Conservation (phyloP, 2,113 vertebrate genomes). For the Entosphenus tridentatus region DNA sequence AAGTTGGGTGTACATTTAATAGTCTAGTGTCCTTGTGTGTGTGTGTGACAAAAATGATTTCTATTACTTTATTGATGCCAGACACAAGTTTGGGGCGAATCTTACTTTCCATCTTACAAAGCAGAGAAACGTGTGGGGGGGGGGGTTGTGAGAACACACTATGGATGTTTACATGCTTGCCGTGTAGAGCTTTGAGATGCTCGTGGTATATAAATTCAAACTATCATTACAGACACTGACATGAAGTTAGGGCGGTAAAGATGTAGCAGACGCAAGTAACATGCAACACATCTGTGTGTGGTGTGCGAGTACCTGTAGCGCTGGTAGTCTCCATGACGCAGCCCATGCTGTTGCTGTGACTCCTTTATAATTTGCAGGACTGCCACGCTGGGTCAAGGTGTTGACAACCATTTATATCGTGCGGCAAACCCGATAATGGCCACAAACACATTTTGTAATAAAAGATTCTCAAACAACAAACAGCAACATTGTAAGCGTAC, state of each 20-base stretch:
- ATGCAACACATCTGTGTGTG: neutral
- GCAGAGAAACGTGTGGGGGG: neutral
- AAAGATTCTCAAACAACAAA: no score
- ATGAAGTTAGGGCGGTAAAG: neutral
- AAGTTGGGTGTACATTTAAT: no score
- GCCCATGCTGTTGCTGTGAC: conserved; percentile 90
- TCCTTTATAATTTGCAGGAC: conserved; percentile 95
- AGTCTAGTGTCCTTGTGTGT: no score
- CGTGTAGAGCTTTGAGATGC: neutral
- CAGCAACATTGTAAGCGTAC: no score
- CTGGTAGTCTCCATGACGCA: conserved; percentile 88
- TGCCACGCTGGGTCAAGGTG: conserved; percentile 14
- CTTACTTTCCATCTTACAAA: no score
- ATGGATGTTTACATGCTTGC: neutral
- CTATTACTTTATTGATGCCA: no score
- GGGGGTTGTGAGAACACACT: neutral
- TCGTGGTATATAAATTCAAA: neutral
- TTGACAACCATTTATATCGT: no score
- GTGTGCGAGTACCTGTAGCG: conserved; percentile 55
- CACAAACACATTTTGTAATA: no score
- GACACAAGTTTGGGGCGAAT: no score
- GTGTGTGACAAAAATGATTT: no score
- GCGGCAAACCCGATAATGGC: no score
- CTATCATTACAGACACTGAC: neutral
- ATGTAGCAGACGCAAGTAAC: neutral